Evolutionary conservation across 2,888 invertebrate genomes (phyloP).

Genomic region (Apodemia mormo): DNA sequence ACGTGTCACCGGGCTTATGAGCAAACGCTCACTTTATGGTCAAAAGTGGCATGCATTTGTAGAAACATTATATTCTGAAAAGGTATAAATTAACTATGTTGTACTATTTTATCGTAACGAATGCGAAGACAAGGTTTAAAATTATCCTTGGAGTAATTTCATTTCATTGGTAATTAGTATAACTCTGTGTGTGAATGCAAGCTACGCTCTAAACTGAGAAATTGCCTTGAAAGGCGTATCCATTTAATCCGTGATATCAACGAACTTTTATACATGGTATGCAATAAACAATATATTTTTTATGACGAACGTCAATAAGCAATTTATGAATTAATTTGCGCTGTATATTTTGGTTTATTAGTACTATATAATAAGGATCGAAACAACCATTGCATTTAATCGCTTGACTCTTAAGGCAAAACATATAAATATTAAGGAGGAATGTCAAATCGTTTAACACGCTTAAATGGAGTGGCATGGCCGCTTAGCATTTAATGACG

Average conservation of each 20-base stretch:
- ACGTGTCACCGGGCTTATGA: no score
- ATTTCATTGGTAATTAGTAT: no score
- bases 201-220: no score
- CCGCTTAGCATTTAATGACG: slow-evolving; percentile 49
- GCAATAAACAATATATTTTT: slow-evolving; percentile 5
- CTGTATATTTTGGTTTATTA: slow-evolving; percentile 16
- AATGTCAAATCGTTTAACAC: slow-evolving; percentile 34
- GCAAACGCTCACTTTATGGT: no score
- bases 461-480: slow-evolving; percentile 54
- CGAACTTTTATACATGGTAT: not conserved
- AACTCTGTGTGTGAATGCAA: no score
- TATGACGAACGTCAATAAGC: slow-evolving; percentile 3
- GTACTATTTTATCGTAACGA: no score
- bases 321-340: slow-evolving; percentile 18
- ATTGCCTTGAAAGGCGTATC: no score
- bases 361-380: slow-evolving; percentile 9
- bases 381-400: slow-evolving; percentile 18
- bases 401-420: slow-evolving; percentile 21
- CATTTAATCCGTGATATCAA: not conserved
- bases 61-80: no score
- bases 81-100: no score
- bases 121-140: no score
- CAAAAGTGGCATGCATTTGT: no score
- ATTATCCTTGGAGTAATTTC: no score
- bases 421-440: slow-evolving; percentile 24